Evolutionary conservation across 2,797 vertebrate genomes (phyloP).

Genomic region (Hemitrygon akajei): DNA sequence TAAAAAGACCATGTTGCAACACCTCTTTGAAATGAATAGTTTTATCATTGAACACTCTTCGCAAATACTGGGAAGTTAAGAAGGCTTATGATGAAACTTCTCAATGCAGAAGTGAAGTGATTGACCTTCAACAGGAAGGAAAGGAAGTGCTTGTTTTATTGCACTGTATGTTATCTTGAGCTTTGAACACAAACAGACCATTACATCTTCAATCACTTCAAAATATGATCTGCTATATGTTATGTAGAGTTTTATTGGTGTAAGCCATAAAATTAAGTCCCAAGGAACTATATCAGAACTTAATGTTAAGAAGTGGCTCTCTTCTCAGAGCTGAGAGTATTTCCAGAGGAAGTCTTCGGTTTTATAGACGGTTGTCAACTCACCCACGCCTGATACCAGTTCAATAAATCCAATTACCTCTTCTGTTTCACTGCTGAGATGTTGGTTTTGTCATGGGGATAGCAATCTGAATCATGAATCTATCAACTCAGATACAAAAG

Average conservation of each 20-base stretch:
- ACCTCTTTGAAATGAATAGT: neutral
- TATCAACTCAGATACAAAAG: no score
- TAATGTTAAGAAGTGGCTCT: neutral
- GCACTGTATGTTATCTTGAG: neutral
- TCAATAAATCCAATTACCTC: neutral
- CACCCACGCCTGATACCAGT: neutral
- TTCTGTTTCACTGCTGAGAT: neutral
- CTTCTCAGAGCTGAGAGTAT: neutral
- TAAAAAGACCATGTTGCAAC: neutral
- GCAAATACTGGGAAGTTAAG: neutral
- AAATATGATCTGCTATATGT: neutral
- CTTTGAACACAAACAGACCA: neutral
- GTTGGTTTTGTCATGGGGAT: neutral
- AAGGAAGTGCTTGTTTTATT: neutral
- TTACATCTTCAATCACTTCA: neutral
- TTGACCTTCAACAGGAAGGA: neutral
- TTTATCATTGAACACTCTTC: no score
- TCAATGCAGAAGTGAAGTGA: neutral
- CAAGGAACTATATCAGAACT: neutral
- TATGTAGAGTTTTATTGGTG: neutral
- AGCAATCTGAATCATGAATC: neutral
- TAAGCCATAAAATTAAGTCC: neutral
- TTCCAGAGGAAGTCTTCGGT: neutral
- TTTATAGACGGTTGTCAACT: neutral
- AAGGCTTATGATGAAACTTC: neutral